Evolutionary conservation across 1,140 invertebrate genomes (phyloP).

Genomic region (Drosophila pseudoobscura): DNA sequence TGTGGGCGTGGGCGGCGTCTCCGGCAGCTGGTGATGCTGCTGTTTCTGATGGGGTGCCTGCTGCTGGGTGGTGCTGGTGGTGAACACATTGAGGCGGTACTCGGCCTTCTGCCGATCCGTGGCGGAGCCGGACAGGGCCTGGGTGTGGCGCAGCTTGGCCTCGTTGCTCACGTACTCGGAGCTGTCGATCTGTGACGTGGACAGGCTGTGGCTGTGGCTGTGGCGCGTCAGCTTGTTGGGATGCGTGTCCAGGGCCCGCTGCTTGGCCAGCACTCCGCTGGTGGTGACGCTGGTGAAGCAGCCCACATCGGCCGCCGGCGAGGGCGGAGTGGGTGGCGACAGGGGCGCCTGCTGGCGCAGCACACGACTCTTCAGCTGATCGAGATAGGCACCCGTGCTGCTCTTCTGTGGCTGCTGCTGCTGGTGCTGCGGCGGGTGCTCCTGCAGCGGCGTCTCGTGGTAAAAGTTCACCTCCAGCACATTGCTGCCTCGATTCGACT

Average conservation of each 20-base stretch:
- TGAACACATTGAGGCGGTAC: conserved; percentile 81
- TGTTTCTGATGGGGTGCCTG: conserved; percentile 42
- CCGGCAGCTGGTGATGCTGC: conserved; percentile 63
- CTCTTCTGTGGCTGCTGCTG: conserved; percentile 58
- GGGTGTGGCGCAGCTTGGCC: conserved; percentile 65
- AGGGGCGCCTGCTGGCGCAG: conserved; percentile 74
- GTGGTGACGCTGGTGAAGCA: conserved; percentile 86
- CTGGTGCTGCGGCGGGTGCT: conserved; percentile 15
- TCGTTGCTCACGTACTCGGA: conserved; percentile 85
- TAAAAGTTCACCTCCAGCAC: conserved; percentile 86
- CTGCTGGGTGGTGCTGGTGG: conserved; percentile 54
- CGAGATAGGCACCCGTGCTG: conserved; percentile 84
- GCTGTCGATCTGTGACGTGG: conserved; percentile 86
- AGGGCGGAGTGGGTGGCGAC: conserved; percentile 53
- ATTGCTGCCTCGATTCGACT: conserved; percentile 83
- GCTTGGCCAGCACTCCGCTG: conserved; percentile 85
- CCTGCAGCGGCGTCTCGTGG: conserved; percentile 82
- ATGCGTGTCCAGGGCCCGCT: conserved; percentile 69
- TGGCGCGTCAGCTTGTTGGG: conserved; percentile 80
- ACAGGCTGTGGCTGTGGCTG: conserved; percentile 85
- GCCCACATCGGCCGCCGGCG: conserved; percentile 83
- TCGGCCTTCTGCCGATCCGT: conserved; percentile 82
- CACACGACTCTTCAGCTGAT: conserved; percentile 86
- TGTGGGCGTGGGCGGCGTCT: conserved; percentile 72
- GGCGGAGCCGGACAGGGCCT: conserved; percentile 60